Evolutionary conservation across 1,140 invertebrate species (phyloP).

Genomic region (Wiebesia pumilae): DNA sequence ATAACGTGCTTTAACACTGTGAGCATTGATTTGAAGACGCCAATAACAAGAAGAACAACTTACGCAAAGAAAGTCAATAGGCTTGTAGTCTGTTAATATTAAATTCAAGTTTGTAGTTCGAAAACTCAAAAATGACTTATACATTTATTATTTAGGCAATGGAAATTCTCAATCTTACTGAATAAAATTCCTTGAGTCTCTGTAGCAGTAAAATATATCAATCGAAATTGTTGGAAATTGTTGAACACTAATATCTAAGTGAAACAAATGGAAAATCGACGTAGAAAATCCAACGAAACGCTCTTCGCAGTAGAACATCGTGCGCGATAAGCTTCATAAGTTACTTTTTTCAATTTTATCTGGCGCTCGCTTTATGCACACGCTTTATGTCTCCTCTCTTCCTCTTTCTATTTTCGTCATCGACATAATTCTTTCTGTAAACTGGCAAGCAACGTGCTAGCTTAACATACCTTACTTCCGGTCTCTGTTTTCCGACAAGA

Average conservation of each 20-base stretch:
- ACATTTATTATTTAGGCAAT: no score
- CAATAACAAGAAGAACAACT: no score
- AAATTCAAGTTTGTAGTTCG: no score
- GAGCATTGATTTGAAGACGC: no score
- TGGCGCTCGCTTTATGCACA: neutral
- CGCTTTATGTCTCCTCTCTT: neutral
- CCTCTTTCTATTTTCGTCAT: neutral
- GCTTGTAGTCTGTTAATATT: no score
- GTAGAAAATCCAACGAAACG: neutral
- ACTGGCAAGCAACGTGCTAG: slow-evolving; percentile 29
- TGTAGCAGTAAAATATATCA: no score
- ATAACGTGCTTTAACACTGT: no score
- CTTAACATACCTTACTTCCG: neutral
- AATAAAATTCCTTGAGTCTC: no score
- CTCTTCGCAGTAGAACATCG: neutral
- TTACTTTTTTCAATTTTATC: neutral
- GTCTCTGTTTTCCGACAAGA: neutral
- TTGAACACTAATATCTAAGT: neutral
- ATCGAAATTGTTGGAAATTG: no score
- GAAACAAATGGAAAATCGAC: neutral
- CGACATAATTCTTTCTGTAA: slow-evolving; percentile 40
- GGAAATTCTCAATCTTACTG: no score
- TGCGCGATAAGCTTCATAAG: slow-evolving; percentile 10
- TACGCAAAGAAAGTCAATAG: no score
- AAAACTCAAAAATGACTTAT: no score